A percentile compares a stretch with the other conserved stretches of the same genome.
Evolutionary conservation across 1,140 invertebrate species (phyloP).

Genomic region (Zaprionus lachaisei): DNA sequence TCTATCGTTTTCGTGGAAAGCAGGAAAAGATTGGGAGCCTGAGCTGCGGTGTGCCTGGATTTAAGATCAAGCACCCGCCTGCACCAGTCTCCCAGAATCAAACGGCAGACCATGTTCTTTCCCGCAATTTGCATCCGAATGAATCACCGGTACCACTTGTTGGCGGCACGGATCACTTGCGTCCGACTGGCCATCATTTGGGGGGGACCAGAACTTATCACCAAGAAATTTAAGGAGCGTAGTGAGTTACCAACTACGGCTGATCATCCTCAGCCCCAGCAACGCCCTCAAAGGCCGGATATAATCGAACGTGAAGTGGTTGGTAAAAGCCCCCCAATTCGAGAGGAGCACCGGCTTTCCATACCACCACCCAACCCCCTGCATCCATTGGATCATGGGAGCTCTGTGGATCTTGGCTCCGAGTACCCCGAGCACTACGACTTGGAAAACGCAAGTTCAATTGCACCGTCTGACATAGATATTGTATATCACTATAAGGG

Average conservation of each 20-base stretch:
- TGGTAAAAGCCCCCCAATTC: slow-evolving; percentile 90
- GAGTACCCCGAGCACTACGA: slow-evolving; percentile 98
- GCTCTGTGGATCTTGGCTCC: slow-evolving; percentile 89
- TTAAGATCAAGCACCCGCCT: slow-evolving; percentile 89
- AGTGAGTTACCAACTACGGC: slow-evolving; percentile 88
- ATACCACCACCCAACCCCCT: slow-evolving; percentile 88
- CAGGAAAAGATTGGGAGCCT: slow-evolving; percentile 90
- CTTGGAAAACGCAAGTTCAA: slow-evolving; percentile 97
- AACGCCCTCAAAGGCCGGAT: slow-evolving; percentile 93
- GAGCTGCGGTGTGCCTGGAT: slow-evolving; percentile 84
- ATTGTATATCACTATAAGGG: slow-evolving; percentile 98
- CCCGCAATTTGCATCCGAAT: slow-evolving; percentile 82
- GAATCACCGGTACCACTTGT: slow-evolving; percentile 81
- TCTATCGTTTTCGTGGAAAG: slow-evolving; percentile 93
- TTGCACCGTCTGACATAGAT: slow-evolving; percentile 98
- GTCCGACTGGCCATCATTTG: slow-evolving; percentile 86
- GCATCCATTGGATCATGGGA: slow-evolving; percentile 88
- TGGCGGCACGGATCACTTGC: slow-evolving; percentile 43
- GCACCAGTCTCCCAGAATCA: slow-evolving; percentile 86
- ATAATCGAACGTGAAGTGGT: slow-evolving; percentile 96
- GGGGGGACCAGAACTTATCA: slow-evolving; percentile 92
- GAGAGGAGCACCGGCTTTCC: slow-evolving; percentile 91
- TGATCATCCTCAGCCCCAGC: slow-evolving; percentile 84
- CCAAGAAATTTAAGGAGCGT: slow-evolving; percentile 94
- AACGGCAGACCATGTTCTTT: slow-evolving; percentile 86